Evolutionary conservation across 2,888 invertebrate genomes (phyloP).

Genomic region (Imbricaverruca yamaguchii): DNA sequence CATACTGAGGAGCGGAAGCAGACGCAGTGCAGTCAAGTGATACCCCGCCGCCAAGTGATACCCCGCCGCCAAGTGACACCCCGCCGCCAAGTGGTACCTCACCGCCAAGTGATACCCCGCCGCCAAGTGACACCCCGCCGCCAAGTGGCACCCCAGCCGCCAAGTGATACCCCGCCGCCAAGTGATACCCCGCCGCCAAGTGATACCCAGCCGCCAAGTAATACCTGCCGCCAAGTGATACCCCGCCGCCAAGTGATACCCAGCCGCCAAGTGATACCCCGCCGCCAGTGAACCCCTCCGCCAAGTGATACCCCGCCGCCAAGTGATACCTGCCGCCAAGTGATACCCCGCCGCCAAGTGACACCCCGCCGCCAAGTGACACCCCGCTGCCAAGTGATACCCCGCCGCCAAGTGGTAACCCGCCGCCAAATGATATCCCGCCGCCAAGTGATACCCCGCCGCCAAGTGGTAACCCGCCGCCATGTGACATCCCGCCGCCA

Average conservation of each 20-base stretch:
- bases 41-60: not conserved
- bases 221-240: not conserved
- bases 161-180: not conserved
- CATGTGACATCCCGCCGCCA: not conserved
- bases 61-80: not conserved
- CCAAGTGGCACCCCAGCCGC: too few species aligned
- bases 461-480: too few species aligned
- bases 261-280: not conserved
- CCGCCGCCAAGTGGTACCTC: too few species aligned
- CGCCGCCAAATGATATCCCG: not conserved
- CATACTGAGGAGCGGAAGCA: too few species aligned
- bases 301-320: not conserved
- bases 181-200: not conserved
- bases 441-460: not conserved
- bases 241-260: not conserved
- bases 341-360: not conserved
- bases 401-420: not conserved
- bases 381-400: not conserved
- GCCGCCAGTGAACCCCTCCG: not conserved
- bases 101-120: not conserved
- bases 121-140: not conserved
- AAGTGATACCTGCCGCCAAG: too few species aligned
- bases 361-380: not conserved
- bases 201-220: not conserved
- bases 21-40: not conserved